Base-by-base conservation (phyloP, 2,797 vertebrate species). In the Eurystomus glaucurus region DNA sequence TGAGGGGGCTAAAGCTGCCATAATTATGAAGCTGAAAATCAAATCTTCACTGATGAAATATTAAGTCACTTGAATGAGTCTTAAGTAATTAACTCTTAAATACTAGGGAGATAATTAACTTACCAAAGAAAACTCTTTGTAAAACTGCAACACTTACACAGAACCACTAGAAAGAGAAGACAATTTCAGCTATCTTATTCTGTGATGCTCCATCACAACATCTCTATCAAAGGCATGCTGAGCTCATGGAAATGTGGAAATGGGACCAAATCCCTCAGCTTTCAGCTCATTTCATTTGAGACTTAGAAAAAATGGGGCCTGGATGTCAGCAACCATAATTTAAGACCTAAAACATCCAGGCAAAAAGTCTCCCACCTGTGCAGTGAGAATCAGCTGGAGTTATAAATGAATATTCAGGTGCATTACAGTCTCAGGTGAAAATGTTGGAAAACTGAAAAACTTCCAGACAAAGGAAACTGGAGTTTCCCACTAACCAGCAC, bases 31-130 rank as follows among this genome's bases (percentile, higher is more conserved):
- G 48, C 14, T 77, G 70, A 84, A 90, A 87, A 71, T 62, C 18
- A 64, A 74, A 82, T 71, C 48, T 77, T 89, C 85, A 81, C 21
- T 82, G 78, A 66, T 52, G 39, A 96, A 95, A 90, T 72, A 88
- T 58, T 82, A 85, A 84, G 48, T 19, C 28, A 85, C 52, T 45
- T 95, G 64, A 84, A 80, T 19, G 16, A 85, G 23, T 84, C 29
- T 45, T 70, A 77, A 83, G 8, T 75, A 79, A 97, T 68, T 88
- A 93, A 60, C 4, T 72, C 19, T 55, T 1, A 71, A 71, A 72
- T 89, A 80, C 55, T 78, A 71, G 52, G 31, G 29, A 89, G 33
- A 51, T 17, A 80, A 52, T 81, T 95, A 93, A 93, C 28, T 65
- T 58, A 74, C 29, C 58, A 88, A 43, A 74, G 66, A 68, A 90